Percentiles rank a stretch among this genome's conserved stretches.
phyloP scores from a whole-genome alignment of 2,888 invertebrate species.

The Ectemnius cavifrons region DNA sequence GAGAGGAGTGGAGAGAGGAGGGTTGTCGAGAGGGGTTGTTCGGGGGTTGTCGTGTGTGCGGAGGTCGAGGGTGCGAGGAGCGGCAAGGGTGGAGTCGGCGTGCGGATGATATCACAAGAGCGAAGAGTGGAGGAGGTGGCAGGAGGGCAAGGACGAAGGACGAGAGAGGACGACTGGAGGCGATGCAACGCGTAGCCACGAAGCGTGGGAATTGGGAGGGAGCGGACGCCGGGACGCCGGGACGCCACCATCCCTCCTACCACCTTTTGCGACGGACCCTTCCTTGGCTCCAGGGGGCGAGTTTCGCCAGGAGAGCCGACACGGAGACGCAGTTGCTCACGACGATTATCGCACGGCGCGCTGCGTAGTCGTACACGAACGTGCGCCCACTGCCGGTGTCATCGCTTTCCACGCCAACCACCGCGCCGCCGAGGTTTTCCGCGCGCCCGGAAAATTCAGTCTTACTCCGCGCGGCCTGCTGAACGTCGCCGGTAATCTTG shows the following conservation, averaged over 20 bases:
- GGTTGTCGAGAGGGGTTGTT: too few relatives aligned
- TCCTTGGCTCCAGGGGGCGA: constrained; percentile 57
- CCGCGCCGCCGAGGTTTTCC: constrained; percentile 23
- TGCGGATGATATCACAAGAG: constrained; percentile 10
- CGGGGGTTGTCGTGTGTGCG: too few relatives aligned
- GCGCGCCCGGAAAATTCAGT: constrained; percentile 15
- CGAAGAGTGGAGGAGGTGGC: constrained; percentile 42
- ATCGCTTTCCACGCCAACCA: constrained; percentile 36
- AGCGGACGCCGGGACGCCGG: constrained; percentile 45
- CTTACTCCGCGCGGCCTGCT: not conserved
- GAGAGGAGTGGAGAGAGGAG: constrained; percentile 1
- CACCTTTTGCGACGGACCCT: constrained; percentile 29
- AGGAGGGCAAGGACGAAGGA: constrained; percentile 51
- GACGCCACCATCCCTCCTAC: too few relatives aligned
- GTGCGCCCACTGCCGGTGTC: too few relatives aligned
- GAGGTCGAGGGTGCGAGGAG: constrained; percentile 19
- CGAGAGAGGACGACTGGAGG: constrained; percentile 44
- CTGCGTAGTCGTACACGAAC: constrained; percentile 32
- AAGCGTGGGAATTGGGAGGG: constrained; percentile 70
- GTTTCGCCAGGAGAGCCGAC: constrained; percentile 44
- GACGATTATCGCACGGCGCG: constrained; percentile 42
- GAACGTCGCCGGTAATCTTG: not conserved
- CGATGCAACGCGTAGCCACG: constrained; percentile 48
- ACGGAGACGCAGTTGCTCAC: constrained; percentile 46
- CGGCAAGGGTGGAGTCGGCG: constrained; percentile 56